phyloP scores from a whole-genome alignment of 64 coral and sea anemone genomes.

The Porites lutea region DNA sequence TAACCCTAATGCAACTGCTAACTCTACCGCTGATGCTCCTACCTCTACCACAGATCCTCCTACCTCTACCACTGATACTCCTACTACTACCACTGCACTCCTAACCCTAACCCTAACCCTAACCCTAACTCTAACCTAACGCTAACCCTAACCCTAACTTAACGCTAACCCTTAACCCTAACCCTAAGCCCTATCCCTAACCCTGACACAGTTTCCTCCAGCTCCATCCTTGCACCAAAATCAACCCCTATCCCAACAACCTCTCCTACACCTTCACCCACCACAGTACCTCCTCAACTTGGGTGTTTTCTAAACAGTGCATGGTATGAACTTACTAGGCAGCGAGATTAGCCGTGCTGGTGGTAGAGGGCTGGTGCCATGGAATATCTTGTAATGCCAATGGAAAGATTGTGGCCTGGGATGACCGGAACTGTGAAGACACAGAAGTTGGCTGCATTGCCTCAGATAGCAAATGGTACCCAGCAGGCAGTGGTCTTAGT shows the following conservation, averaged over 20 bases:
- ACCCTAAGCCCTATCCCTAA: no score
- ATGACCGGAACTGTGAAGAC: background rate
- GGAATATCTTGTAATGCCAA: conserved; percentile 10
- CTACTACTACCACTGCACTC: no score
- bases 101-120: no score
- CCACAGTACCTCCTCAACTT: background rate
- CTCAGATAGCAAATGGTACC: background rate
- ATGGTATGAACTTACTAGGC: conserved; percentile 43
- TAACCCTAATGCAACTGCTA: no score
- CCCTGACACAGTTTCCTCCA: no score
- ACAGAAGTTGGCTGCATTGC: background rate
- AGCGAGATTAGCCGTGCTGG: conserved; percentile 22
- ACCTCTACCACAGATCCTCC: background rate
- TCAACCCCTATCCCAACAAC: background rate
- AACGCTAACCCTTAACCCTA: no score
- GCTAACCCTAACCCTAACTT: no score
- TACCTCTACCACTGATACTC: background rate
- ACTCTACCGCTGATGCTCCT: no score
- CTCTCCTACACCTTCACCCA: background rate
- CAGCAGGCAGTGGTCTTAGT: background rate
- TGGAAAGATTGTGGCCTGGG: conserved; percentile 22
- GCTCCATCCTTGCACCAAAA: no score
- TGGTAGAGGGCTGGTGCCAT: conserved; percentile 3
- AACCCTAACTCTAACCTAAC: no score
- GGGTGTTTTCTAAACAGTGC: conserved; percentile 21